These are phyloP conservation scores for Ectemnius continuus DNA, from an alignment of 2,888 invertebrate species.

Conservation along the genomic window DNA sequence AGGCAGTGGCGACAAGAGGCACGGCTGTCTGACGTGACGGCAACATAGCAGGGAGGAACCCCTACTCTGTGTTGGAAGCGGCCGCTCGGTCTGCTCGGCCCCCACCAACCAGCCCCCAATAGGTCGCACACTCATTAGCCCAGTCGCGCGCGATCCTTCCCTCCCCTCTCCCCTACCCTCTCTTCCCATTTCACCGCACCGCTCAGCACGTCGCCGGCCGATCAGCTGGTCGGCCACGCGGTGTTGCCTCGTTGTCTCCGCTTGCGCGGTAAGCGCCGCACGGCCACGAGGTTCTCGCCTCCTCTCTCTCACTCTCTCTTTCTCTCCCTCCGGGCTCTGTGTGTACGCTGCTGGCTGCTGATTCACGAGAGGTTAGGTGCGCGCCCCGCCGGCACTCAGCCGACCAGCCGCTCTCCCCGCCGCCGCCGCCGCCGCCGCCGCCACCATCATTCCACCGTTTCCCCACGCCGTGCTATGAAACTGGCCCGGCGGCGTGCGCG, in stretches of 20 bases:
- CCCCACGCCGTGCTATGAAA: slow-evolving; percentile 22
- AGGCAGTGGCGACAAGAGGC: slow-evolving; percentile 64
- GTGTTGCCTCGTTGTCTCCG: slow-evolving; percentile 69
- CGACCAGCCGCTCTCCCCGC: neutral
- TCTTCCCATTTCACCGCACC: slow-evolving; percentile 61
- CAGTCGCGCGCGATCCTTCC: slow-evolving; percentile 73
- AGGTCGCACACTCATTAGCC: slow-evolving; percentile 77
- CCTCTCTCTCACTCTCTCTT: neutral
- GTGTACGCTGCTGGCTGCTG: slow-evolving; percentile 34
- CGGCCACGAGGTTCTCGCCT: slow-evolving; percentile 62
- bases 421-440: slow-evolving; percentile 34
- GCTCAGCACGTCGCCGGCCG: slow-evolving; percentile 84
- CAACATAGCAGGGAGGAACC: slow-evolving; percentile 79
- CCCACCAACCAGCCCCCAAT: slow-evolving; percentile 65
- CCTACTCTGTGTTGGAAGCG: slow-evolving; percentile 31
- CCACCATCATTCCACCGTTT: neutral
- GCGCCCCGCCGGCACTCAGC: slow-evolving; percentile 24
- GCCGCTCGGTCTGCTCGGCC: slow-evolving; percentile 36
- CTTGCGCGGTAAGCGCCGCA: slow-evolving; percentile 53
- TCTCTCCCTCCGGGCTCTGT: slow-evolving; percentile 40
- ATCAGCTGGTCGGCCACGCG: slow-evolving; percentile 80
- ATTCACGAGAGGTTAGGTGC: slow-evolving; percentile 54
- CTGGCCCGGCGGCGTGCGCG: slow-evolving; percentile 45
- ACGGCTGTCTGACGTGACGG: slow-evolving; percentile 78
- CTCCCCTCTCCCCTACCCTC: slow-evolving; percentile 11